phyloP scores from a whole-genome alignment of 2,888 invertebrate species.

The Eristalis pertinax region DNA sequence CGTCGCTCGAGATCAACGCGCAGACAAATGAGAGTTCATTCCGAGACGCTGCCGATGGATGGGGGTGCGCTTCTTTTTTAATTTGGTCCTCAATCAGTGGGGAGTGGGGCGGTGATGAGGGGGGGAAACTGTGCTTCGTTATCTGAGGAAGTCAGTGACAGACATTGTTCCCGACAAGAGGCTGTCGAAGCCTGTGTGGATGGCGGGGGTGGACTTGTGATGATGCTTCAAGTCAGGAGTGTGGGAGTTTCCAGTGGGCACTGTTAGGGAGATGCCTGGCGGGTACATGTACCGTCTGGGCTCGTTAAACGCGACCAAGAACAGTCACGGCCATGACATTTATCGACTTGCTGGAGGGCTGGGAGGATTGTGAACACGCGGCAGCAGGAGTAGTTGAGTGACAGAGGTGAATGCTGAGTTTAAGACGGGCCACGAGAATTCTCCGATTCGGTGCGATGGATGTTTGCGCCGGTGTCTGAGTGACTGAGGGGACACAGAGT shows the following conservation, averaged over 20 bases:
- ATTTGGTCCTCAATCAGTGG: background rate
- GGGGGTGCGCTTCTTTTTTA: too few species aligned
- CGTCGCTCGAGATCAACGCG: conserved; percentile 49
- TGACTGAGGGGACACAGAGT: too few species aligned
- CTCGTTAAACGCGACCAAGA: too few species aligned
- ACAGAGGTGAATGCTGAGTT: too few species aligned
- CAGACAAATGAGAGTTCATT: background rate
- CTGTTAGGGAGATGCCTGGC: background rate
- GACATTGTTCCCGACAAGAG: background rate
- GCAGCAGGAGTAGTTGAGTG: too few species aligned
- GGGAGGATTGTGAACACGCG: too few species aligned
- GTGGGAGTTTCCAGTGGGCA: background rate
- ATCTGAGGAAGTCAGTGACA: background rate
- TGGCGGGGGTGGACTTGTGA: background rate
- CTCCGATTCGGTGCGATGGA: too few species aligned
- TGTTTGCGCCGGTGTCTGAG: too few species aligned
- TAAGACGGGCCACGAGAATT: too few species aligned
- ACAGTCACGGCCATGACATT: too few species aligned
- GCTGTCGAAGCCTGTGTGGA: background rate
- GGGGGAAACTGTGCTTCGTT: background rate
- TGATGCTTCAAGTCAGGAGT: background rate
- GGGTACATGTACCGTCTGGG: background rate
- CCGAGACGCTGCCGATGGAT: background rate
- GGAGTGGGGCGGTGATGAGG: background rate
- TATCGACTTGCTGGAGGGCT: too few species aligned